phyloP scores from a whole-genome alignment of 2,113 vertebrate genomes.

The Istiophorus platypterus region DNA sequence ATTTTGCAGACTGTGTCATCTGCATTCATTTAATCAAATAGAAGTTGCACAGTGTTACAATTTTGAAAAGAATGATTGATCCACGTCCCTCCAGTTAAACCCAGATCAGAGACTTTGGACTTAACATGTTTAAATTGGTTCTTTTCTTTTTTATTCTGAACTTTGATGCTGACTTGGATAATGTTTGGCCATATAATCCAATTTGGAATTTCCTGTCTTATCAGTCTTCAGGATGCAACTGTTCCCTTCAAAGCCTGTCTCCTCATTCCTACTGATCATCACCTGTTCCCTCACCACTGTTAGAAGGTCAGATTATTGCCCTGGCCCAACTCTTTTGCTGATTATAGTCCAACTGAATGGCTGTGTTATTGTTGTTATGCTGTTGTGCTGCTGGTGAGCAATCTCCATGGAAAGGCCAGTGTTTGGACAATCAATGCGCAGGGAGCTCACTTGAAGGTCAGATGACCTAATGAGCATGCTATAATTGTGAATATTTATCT shows the following conservation, averaged over 20 bases:
- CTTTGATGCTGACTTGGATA: background rate
- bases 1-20: background rate
- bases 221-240: background rate
- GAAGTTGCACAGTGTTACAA: slow-evolving; percentile 2
- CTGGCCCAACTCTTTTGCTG: slow-evolving; percentile 53
- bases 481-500: slow-evolving; percentile 85
- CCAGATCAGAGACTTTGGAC: background rate
- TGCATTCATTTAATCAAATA: slow-evolving; percentile 31
- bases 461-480: slow-evolving; percentile 77
- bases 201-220: background rate
- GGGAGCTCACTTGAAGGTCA: slow-evolving; percentile 81
- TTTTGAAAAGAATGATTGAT: background rate
- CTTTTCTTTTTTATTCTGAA: background rate
- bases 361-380: slow-evolving; percentile 57
- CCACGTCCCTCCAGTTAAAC: background rate
- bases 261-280: slow-evolving; percentile 16
- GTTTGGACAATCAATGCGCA: slow-evolving; percentile 75
- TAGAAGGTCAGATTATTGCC: slow-evolving; percentile 44
- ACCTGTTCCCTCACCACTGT: slow-evolving; percentile 1
- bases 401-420: slow-evolving; percentile 78
- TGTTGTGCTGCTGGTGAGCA: slow-evolving; percentile 51
- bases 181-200: background rate
- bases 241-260: background rate
- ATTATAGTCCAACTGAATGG: slow-evolving; percentile 55
- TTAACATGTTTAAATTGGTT: background rate